A percentile compares a stretch with the other conserved stretches of the same genome.
Conservation (phyloP, 1,140 invertebrate species). For the Drosophila carrolli region DNA sequence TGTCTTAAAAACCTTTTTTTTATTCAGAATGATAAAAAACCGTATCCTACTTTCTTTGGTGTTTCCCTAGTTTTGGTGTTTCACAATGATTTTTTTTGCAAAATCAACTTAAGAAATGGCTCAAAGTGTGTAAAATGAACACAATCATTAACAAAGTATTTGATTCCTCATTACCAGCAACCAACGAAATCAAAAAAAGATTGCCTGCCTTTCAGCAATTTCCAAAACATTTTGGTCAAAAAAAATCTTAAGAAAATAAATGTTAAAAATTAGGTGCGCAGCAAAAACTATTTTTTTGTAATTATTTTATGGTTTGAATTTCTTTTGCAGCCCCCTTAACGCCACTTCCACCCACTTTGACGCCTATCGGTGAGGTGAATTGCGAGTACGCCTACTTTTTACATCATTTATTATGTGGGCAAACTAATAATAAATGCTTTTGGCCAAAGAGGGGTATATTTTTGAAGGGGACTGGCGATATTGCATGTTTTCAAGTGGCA, state of each 20-base stretch:
- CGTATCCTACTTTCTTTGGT: no score
- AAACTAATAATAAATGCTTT: slow-evolving; percentile 54
- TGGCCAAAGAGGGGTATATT: slow-evolving; percentile 24
- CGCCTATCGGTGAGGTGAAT: slow-evolving; percentile 18
- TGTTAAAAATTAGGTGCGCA: slow-evolving; percentile 31
- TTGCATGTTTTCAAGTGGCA: slow-evolving; percentile 57
- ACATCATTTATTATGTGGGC: slow-evolving; percentile 77
- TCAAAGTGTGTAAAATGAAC: not conserved
- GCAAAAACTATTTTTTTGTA: slow-evolving; percentile 27
- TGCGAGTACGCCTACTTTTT: slow-evolving; percentile 61
- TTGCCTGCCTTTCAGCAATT: slow-evolving; percentile 13
- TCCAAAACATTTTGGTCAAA: slow-evolving; percentile 31
- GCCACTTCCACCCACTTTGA: slow-evolving; percentile 13
- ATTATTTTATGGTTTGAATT: slow-evolving; percentile 47
- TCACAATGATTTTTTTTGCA: not conserved
- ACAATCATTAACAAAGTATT: slow-evolving; percentile 8
- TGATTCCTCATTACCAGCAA: slow-evolving; percentile 26
- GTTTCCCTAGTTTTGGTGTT: not conserved
- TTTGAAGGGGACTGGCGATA: not conserved
- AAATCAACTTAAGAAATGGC: not conserved
- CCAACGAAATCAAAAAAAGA: slow-evolving; percentile 5
- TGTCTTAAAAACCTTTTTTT: no score
- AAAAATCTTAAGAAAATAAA: slow-evolving; percentile 24
- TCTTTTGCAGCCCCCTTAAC: slow-evolving; percentile 9
- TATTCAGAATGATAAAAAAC: no score